These are phyloP conservation scores for Glaucidium brasilianum DNA, from an alignment of 2,113 vertebrate species.

Conservation along the genomic window DNA sequence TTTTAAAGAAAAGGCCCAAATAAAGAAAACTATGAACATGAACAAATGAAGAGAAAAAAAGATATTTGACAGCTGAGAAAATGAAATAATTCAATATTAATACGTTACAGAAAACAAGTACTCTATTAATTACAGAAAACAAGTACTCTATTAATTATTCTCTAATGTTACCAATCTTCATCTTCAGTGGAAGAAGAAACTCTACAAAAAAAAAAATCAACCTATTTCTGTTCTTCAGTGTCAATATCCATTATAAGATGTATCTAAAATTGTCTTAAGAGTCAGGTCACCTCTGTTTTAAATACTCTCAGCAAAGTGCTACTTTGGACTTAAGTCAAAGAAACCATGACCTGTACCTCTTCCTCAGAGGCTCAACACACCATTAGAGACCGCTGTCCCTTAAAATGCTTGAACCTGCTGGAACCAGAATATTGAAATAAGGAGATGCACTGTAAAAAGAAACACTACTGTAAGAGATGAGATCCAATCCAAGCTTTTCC, in stretches of 20 bases:
- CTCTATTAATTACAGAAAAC: not conserved
- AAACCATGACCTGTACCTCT: not conserved
- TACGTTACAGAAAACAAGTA: not conserved
- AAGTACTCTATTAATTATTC: not conserved
- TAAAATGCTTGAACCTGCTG: not conserved
- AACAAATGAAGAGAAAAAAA: not conserved
- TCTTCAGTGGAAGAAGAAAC: not conserved
- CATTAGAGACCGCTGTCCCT: not conserved
- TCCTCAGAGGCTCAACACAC: not conserved
- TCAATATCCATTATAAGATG: not conserved
- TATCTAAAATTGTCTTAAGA: not conserved
- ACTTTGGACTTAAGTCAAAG: not conserved
- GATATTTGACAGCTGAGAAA: not conserved
- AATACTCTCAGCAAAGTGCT: not conserved
- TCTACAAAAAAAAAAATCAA: not conserved
- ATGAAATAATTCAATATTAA: not conserved
- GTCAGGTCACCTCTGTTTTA: not conserved
- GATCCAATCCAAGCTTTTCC: not conserved
- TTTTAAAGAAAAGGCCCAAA: not conserved
- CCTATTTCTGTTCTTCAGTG: not conserved
- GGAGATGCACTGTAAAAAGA: not conserved
- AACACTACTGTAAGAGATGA: not conserved
- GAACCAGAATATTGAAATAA: not conserved
- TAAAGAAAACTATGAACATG: not conserved
- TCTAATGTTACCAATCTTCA: not conserved